Base-by-base conservation (phyloP, 2,797 vertebrate species). In the Pipistrellus pygmaeus region DNA sequence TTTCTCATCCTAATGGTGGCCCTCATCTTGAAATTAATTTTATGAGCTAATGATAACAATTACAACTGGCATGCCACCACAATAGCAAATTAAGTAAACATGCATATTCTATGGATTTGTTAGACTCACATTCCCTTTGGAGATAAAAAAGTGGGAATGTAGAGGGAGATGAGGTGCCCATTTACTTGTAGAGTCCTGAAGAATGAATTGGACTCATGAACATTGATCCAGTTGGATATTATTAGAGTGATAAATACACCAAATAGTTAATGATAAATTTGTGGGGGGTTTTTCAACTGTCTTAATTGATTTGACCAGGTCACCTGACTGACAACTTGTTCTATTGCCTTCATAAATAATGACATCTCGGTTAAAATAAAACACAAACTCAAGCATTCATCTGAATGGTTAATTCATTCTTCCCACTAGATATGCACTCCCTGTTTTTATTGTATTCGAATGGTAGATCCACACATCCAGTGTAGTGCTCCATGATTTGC, bases 21-120 rank as follows among this genome's bases (percentile, higher is more conserved):
- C 30, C 41, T 89, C 73, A 87, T 30, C 77, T 92, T 91, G 85
- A 95, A 90, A 93, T 90, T 90, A 75, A 87, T 93, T 94, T 93
- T 90, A 55, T 82, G 25, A 48, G 38, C 21, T 95, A 93, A 91
- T 71, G 64, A 30, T 64, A 89, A 83, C n/a, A 90, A 69, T 93
- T 77, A 90, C 25, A 20, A 25, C 35, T 66, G 8, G 44, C 55
- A 35, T 55, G 80, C 62, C 23, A 88, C 30, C 20, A 18, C 3
- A 4, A 27, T 78, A 30, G 60, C 66, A 73, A 77, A 77, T 30
- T 21, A 89, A 35, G 1, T 72, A 76, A 85, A 62, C 14, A 12
- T 44, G 21, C 30, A 71, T 81, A 60, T 51, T 81, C n/a, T 46
- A 8, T 32, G 60, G 6, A 46, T 32, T 83, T 71, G 3, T 86